A percentile compares a stretch with the other conserved stretches of the same genome.
phyloP scores from a whole-genome alignment of 2,888 invertebrate genomes.

The Plutella xylostella region DNA sequence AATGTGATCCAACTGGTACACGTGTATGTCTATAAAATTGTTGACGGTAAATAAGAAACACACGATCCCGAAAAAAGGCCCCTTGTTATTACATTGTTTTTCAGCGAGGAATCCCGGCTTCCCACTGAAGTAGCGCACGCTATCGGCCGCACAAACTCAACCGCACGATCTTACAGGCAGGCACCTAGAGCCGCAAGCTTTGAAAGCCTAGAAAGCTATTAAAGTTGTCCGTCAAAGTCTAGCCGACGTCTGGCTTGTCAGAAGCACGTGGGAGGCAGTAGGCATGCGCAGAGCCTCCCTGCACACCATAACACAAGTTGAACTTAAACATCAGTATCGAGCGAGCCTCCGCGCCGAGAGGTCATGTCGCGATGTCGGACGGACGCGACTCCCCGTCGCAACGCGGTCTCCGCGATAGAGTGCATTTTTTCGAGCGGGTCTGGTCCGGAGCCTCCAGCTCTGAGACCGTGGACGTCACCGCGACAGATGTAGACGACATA shows the following conservation, averaged over 20 bases:
- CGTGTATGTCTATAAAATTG: too few relatives aligned
- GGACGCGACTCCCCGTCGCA: slow-evolving; percentile 64
- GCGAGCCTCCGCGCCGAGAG: slow-evolving; percentile 56
- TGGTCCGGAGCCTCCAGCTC: slow-evolving; percentile 71
- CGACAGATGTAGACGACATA: slow-evolving; percentile 70
- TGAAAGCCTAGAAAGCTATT: not conserved
- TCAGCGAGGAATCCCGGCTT: too few relatives aligned
- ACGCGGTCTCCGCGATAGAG: slow-evolving; percentile 76
- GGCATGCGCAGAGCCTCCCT: slow-evolving; percentile 33
- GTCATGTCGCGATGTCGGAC: slow-evolving; percentile 66
- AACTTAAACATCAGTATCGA: slow-evolving; percentile 44
- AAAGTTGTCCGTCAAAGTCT: slow-evolving; percentile 21
- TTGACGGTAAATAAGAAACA: too few relatives aligned
- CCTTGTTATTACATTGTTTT: too few relatives aligned
- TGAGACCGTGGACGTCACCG: slow-evolving; percentile 46
- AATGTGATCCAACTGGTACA: too few relatives aligned
- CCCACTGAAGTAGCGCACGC: too few relatives aligned
- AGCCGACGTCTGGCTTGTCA: slow-evolving; percentile 35
- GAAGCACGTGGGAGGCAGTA: slow-evolving; percentile 33
- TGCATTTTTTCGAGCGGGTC: slow-evolving; percentile 84
- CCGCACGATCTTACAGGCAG: not conserved
- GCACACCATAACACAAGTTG: slow-evolving; percentile 1
- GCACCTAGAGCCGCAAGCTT: not conserved
- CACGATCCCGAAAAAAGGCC: too few relatives aligned
- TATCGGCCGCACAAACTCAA: not conserved